Conservation (phyloP, 1,140 invertebrate genomes). For the Drosophila pruinosa region DNA sequence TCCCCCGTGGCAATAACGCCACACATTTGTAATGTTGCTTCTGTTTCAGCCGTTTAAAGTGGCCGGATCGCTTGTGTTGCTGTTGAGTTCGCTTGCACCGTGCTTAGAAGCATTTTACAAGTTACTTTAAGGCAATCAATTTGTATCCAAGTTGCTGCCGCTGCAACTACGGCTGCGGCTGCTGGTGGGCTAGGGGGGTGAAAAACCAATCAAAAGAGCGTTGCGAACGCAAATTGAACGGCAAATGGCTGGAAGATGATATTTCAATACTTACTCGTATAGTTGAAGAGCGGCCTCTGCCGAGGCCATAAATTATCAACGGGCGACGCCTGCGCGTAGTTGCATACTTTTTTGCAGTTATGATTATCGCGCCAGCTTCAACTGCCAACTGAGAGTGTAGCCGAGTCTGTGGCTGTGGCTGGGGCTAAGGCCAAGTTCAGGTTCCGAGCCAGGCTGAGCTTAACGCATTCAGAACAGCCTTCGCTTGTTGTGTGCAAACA, state of each 20-base stretch:
- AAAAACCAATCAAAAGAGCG: conserved; percentile 81
- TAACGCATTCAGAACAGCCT: conserved; percentile 16
- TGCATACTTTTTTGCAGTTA: conserved; percentile 80
- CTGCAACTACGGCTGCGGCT: not conserved
- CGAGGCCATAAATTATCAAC: conserved; percentile 73
- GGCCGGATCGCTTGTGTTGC: conserved; percentile 14
- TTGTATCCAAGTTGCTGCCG: conserved; percentile 53
- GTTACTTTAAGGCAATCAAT: conserved; percentile 82
- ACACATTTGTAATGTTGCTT: conserved; percentile 81
- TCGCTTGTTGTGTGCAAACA: conserved; percentile 69
- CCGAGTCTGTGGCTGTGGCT: not conserved
- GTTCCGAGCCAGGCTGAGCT: conserved; percentile 6
- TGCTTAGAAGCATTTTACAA: conserved; percentile 75
- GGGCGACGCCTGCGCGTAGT: conserved; percentile 79
- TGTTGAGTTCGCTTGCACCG: conserved; percentile 15
- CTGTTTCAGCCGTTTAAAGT: conserved; percentile 64
- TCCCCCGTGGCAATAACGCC: conserved; percentile 80
- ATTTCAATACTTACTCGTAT: conserved; percentile 80
- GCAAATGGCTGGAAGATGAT: conserved; percentile 78
- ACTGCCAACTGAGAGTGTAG: not conserved
- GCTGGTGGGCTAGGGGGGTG: conserved; percentile 10
- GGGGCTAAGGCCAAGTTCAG: not conserved
- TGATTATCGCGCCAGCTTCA: conserved; percentile 73
- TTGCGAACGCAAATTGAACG: conserved; percentile 81
- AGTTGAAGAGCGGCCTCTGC: conserved; percentile 10